Percentiles rank a stretch among this genome's conserved stretches.
Evolutionary conservation across 2,113 vertebrate genomes (phyloP).

Genomic region (Caracal caracal): DNA sequence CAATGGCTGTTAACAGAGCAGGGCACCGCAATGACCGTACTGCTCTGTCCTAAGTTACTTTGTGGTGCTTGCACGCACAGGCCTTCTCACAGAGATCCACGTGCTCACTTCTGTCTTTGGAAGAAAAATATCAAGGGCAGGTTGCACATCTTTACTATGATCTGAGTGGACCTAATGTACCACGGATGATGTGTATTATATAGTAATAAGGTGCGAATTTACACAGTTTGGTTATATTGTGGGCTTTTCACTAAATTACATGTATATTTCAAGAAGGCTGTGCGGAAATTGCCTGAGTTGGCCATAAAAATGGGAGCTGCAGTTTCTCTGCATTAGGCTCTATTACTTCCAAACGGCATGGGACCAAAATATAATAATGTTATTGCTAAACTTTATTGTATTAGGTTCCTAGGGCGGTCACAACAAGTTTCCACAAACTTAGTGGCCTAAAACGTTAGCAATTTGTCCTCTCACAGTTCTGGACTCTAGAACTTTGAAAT

Average conservation of each 20-base stretch:
- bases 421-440: not conserved
- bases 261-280: slow-evolving; percentile 44
- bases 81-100: not conserved
- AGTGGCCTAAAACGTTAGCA: not conserved
- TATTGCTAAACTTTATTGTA: slow-evolving; percentile 19
- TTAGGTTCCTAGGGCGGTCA: not conserved
- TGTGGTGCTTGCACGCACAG: not conserved
- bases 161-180: not conserved
- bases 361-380: slow-evolving; percentile 30
- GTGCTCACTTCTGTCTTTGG: slow-evolving; percentile 18
- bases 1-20: not conserved
- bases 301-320: slow-evolving; percentile 20
- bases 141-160: not conserved
- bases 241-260: slow-evolving; percentile 26
- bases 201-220: slow-evolving; percentile 15
- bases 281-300: slow-evolving; percentile 30
- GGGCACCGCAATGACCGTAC: not conserved
- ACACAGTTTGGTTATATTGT: not conserved
- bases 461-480: not conserved
- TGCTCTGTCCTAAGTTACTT: not conserved
- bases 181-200: not conserved
- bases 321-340: slow-evolving; percentile 31
- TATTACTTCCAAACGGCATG: slow-evolving; percentile 47
- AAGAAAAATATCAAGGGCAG: not conserved
- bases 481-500: not conserved